Evolutionary conservation across 2,797 vertebrate species (phyloP).

Genomic region (Oreochromis grahami): DNA sequence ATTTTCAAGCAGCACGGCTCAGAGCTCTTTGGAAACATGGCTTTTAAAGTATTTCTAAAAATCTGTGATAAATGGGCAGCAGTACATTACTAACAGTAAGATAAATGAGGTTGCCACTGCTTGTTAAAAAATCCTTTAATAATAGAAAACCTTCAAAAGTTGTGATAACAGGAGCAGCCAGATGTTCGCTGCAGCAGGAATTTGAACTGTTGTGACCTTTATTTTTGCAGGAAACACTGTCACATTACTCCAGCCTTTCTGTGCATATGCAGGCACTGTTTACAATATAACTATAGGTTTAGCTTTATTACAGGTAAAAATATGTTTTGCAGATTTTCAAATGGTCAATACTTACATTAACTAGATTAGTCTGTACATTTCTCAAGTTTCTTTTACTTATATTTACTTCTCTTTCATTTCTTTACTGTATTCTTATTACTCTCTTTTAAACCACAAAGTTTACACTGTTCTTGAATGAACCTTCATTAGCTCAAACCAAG

Average conservation of each 20-base stretch:
- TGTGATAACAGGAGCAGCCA: not conserved
- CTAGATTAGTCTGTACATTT: not conserved
- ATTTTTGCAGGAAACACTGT: not conserved
- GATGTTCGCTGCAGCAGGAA: not conserved
- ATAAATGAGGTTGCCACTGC: not conserved
- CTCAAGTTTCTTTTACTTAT: not conserved
- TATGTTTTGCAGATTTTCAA: not conserved
- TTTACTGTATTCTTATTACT: not conserved
- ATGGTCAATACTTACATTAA: not conserved
- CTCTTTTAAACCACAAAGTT: not conserved
- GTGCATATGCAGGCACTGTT: not conserved
- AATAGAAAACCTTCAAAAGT: not conserved
- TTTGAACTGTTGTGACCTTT: not conserved
- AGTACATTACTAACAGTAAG: not conserved
- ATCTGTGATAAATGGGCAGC: not conserved
- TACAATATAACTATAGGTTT: accelerated
- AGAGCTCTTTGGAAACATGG: not conserved
- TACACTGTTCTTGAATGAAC: not conserved
- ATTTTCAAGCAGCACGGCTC: not conserved
- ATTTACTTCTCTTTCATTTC: not conserved
- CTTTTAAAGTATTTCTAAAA: not conserved
- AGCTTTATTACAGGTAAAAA: not conserved
- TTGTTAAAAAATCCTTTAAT: not conserved
- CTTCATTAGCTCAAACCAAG: not conserved
- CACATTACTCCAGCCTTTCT: not conserved